Percentiles rank a stretch among this genome's conserved stretches.
Evolutionary conservation across 1,140 invertebrate genomes (phyloP).

Genomic region (Bicyclus anynana): DNA sequence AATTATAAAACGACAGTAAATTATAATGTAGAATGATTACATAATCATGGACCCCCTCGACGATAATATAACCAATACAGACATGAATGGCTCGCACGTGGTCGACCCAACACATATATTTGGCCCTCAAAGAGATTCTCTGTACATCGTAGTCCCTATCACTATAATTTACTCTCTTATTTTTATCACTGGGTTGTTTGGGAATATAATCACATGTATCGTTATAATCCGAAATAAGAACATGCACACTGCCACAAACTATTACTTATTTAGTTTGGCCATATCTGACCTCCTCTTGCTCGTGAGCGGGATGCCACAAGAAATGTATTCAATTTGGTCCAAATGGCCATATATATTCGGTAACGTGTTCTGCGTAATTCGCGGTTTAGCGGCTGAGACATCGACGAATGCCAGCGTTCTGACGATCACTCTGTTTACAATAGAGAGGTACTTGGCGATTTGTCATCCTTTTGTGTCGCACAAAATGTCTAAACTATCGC

Average conservation of each 20-base stretch:
- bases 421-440: slow-evolving; percentile 89
- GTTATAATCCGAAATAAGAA: slow-evolving; percentile 94
- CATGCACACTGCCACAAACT: slow-evolving; percentile 96
- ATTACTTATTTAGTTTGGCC: slow-evolving; percentile 95
- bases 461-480: slow-evolving; percentile 87
- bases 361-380: slow-evolving; percentile 89
- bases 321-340: slow-evolving; percentile 92
- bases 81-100: slow-evolving; percentile 22
- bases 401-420: slow-evolving; percentile 96
- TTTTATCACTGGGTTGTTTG: slow-evolving; percentile 90
- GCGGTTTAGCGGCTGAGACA: slow-evolving; percentile 91
- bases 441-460: slow-evolving; percentile 89
- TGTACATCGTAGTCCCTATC: slow-evolving; percentile 87
- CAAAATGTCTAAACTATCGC: slow-evolving; percentile 89
- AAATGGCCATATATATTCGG: slow-evolving; percentile 93
- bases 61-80: slow-evolving; percentile 14
- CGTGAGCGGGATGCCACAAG: slow-evolving; percentile 87
- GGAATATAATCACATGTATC: slow-evolving; percentile 95
- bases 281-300: slow-evolving; percentile 94
- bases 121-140: slow-evolving; percentile 79
- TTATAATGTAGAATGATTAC: background rate
- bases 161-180: slow-evolving; percentile 90
- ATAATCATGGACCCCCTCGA: slow-evolving; percentile 5
- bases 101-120: slow-evolving; percentile 53
- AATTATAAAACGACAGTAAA: background rate